Evolutionary conservation across 2,888 invertebrate genomes (phyloP).

Genomic region (Parthenolecanium corni): DNA sequence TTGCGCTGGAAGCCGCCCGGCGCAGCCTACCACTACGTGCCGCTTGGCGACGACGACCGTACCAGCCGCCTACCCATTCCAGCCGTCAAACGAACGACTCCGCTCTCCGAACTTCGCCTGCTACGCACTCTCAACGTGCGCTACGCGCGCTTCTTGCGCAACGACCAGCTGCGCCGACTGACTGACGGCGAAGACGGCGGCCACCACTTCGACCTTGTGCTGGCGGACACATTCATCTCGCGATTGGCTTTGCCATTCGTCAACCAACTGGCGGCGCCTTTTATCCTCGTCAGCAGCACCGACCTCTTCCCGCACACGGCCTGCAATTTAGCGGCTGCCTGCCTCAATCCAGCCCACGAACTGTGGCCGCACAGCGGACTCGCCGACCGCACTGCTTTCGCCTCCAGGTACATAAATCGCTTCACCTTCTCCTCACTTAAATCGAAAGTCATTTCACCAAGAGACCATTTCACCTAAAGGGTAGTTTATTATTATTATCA

Average conservation of each 20-base stretch:
- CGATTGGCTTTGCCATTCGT: constrained; percentile 58
- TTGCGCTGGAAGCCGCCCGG: not conserved
- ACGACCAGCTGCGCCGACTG: too few species aligned
- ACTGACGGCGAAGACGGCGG: not conserved
- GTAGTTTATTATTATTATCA: too few species aligned
- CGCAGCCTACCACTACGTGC: too few species aligned
- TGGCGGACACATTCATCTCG: constrained; percentile 55
- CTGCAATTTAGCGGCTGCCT: constrained; percentile 9
- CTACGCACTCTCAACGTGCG: too few species aligned
- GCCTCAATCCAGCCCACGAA: constrained; percentile 15
- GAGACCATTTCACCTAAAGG: too few species aligned
- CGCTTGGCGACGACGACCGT: too few species aligned
- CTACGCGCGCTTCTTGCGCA: too few species aligned
- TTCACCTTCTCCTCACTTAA: too few species aligned
- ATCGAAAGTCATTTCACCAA: too few species aligned
- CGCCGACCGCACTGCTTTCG: constrained; percentile 36
- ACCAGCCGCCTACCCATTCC: too few species aligned
- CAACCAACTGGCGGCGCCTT: constrained; percentile 50
- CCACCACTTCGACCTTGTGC: constrained; percentile 45
- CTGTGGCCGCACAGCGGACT: constrained; percentile 13
- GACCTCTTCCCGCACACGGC: constrained; percentile 51
- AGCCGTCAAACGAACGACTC: too few species aligned
- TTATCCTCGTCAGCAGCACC: constrained; percentile 48
- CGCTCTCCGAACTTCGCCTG: too few species aligned
- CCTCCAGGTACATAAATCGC: constrained; percentile 34